phyloP scores from a whole-genome alignment of 2,113 vertebrate genomes.

The Scalopus aquaticus region DNA sequence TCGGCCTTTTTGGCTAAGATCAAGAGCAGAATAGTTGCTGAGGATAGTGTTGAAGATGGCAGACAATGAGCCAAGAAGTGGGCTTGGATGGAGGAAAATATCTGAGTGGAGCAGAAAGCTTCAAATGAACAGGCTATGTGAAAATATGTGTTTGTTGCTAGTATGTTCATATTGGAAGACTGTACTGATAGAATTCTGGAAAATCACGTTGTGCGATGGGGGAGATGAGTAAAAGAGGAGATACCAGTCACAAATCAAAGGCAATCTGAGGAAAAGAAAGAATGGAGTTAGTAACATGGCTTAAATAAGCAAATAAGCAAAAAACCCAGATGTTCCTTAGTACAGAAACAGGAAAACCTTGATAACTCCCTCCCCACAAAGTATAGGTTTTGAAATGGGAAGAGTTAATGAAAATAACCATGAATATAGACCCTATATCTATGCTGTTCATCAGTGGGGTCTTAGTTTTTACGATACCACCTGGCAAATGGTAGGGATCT shows the following conservation, averaged over 20 bases:
- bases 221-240: not conserved
- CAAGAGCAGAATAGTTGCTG: not conserved
- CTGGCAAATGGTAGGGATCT: not conserved
- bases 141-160: conserved; percentile 1
- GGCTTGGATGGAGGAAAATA: not conserved
- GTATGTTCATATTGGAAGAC: conserved; percentile 26
- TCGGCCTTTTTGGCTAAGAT: no score
- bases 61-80: not conserved
- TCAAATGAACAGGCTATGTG: not conserved
- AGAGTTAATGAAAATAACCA: not conserved
- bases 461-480: not conserved
- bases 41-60: not conserved
- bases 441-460: not conserved
- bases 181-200: not conserved
- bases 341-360: not conserved
- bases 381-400: conserved; percentile 12
- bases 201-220: not conserved
- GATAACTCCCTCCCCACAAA: not conserved
- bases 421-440: not conserved
- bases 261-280: not conserved
- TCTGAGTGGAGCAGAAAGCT: not conserved
- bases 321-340: not conserved
- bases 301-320: not conserved
- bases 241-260: conserved; percentile 19
- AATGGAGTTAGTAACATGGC: not conserved